Percentiles rank a stretch among this genome's conserved stretches.
These are phyloP conservation scores for Cettia cetti DNA, from an alignment of 2,113 vertebrate species.

Conservation along the genomic window DNA sequence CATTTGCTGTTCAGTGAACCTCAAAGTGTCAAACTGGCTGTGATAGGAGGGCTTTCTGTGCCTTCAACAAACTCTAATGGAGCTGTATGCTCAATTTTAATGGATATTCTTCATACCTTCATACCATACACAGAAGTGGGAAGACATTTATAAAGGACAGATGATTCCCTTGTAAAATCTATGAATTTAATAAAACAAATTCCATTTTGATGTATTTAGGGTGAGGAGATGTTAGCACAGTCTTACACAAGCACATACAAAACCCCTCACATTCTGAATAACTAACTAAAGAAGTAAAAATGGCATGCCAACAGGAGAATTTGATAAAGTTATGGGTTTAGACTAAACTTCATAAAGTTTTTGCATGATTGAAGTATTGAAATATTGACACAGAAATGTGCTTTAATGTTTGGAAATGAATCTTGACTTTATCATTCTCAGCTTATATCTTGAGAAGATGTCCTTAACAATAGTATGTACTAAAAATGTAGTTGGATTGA, in stretches of 20 bases:
- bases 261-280: neutral
- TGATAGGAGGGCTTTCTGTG: neutral
- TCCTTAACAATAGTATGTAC: neutral
- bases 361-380: neutral
- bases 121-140: neutral
- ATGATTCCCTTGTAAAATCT: neutral
- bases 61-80: neutral
- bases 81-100: neutral
- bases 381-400: neutral
- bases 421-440: neutral
- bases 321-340: neutral
- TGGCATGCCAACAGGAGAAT: neutral
- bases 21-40: neutral
- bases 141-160: neutral
- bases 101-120: neutral
- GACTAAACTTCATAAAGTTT: neutral
- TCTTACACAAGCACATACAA: neutral
- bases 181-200: neutral
- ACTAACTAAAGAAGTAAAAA: neutral
- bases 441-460: neutral
- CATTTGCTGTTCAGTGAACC: neutral
- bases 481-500: neutral
- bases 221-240: neutral
- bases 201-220: neutral
- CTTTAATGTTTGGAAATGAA: neutral